Evolutionary conservation across 2,113 vertebrate genomes (phyloP), one percentile per base, ranked within the genome.

Genomic region (Nymphicus hollandicus): DNA sequence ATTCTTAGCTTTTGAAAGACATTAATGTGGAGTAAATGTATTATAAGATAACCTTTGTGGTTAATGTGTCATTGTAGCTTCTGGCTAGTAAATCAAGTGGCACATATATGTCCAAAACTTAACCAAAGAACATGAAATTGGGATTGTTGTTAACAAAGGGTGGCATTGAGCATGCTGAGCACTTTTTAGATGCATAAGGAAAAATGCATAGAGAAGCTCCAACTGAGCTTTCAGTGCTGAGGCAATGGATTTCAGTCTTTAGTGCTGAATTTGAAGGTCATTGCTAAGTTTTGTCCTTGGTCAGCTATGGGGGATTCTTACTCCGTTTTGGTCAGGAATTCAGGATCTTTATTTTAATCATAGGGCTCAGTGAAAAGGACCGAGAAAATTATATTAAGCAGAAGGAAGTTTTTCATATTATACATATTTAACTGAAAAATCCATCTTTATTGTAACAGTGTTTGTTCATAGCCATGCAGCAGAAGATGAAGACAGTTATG

Each of bases 1-100:
- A 37, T 83, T 82, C 55, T 84, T 69, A 37, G 14, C 10, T 86
- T 91, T 69, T 69, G 56, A 89, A 88, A 89, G 56, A 79, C 31
- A 25, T n/a, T 35, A 33, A 7, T 39, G 19, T 43, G 14, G 29
- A 64, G 8, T 33, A 25, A 89, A 84, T 14, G 11, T 83, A 66
- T 18, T 63, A 8, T 50, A 81, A 88, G 20, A 53, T 50, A 66
- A 66, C 2, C 20, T 37, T 8, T 47, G n/a, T 3, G 4, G 25
- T 84, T 65, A 92, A 70, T 17, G 7, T n/a, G 13, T 37, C 17
- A 52, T 47, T 37, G 25, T 58, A 43, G 22, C 25, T 78, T 82
- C 60, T 81, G 55, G 11, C 8, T 74, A 53, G 46, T 53, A 55
- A 90, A 84, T 81, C 8, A 44, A 44, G 28, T 5, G 10, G 19